phyloP scores from a whole-genome alignment of 2,888 invertebrate genomes.

The Trachelus tabidus region DNA sequence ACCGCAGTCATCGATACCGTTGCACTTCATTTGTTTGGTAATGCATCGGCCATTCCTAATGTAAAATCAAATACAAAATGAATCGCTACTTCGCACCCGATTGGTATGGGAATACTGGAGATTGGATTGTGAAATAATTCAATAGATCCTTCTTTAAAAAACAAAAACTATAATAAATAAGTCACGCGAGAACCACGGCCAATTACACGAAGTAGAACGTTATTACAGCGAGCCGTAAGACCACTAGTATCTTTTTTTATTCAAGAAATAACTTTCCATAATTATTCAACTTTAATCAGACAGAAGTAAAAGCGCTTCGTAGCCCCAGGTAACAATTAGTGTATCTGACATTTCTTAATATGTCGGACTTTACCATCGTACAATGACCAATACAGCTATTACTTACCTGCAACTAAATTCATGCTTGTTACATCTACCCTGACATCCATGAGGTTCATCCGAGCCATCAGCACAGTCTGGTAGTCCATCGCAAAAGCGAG shows the following conservation, averaged over 20 bases:
- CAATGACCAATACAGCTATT: neutral
- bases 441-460: slow-evolving; percentile 75
- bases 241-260: neutral
- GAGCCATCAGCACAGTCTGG: slow-evolving; percentile 76
- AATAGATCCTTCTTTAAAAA: neutral
- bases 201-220: neutral
- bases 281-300: neutral
- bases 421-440: slow-evolving; percentile 61
- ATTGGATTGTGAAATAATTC: neutral
- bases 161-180: too few species aligned
- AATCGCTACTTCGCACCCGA: neutral
- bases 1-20: slow-evolving; percentile 75
- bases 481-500: slow-evolving; percentile 74
- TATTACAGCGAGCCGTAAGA: neutral
- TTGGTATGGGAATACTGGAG: neutral
- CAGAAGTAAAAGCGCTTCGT: neutral
- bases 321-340: neutral
- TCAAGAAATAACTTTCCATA: neutral
- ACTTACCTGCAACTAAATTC: slow-evolving; percentile 62
- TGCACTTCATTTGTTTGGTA: slow-evolving; percentile 71
- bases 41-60: slow-evolving; percentile 75
- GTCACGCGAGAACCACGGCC: neutral
- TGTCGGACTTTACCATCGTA: neutral
- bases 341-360: neutral
- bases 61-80: neutral